Percentiles rank a stretch among this genome's conserved stretches.
Evolutionary conservation across 2,113 vertebrate genomes (phyloP).

Genomic region (Pangasianodon hypophthalmus): DNA sequence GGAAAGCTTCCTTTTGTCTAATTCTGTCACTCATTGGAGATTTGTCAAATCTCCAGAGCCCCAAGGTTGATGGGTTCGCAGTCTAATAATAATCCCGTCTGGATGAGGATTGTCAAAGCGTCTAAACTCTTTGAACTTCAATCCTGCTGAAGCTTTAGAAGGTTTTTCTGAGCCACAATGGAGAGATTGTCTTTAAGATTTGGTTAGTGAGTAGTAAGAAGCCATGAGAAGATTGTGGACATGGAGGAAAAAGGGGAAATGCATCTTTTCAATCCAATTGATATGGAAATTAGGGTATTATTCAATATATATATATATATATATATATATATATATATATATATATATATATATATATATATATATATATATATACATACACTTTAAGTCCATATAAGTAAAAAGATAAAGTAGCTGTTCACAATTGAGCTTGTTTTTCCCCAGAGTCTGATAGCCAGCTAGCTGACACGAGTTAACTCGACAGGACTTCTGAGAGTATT

Average conservation of each 20-base stretch:
- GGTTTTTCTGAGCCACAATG: slow-evolving; percentile 7
- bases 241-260: neutral
- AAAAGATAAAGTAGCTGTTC: neutral
- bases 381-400: neutral
- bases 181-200: slow-evolving; percentile 17
- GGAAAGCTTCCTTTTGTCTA: slow-evolving; percentile 35
- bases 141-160: slow-evolving; percentile 30
- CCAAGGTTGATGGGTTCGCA: slow-evolving; percentile 37
- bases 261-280: neutral
- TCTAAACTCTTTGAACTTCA: slow-evolving; percentile 30
- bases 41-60: slow-evolving; percentile 33
- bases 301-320: neutral
- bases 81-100: slow-evolving; percentile 46
- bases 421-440: neutral
- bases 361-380: neutral
- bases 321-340: neutral
- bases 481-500: neutral
- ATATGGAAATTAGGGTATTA: neutral
- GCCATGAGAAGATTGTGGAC: slow-evolving; percentile 1
- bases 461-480: neutral
- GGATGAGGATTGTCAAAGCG: slow-evolving; percentile 23
- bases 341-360: neutral
- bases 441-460: neutral
- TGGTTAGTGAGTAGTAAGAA: neutral
- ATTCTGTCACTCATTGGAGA: slow-evolving; percentile 42